Base-by-base conservation (phyloP, 2,797 vertebrate species). In the Sebastes kiyomatsui region DNA sequence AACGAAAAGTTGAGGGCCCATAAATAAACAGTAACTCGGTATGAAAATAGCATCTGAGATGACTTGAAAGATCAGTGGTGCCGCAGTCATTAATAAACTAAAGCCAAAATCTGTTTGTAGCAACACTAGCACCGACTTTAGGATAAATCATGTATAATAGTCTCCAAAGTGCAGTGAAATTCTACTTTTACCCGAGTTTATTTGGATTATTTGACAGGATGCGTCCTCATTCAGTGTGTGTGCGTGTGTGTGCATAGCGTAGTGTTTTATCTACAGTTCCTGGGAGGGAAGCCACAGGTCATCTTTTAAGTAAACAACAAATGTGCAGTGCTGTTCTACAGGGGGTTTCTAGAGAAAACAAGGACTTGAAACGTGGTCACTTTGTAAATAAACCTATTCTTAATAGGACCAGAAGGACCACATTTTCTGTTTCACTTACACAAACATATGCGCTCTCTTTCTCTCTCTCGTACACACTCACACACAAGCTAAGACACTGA, bases 51-150 rank as follows among this genome's bases (percentile, higher is more conserved):
- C 71, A 61, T 90, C 76, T 85, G 79, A 87, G 85, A 90, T 87
- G 69, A 91, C 77, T 91, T 89, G 78, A 90, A 85, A 88, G 83
- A 88, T 88, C 82, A 87, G 74, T 67, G 85, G 78, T 85, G 82
- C 83, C 79, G 72, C 55, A 84, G 67, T 88, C 84, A 92, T 90
- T 85, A 91, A 90, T 90, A 93, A 92, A 91, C 81, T 88, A 94
- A 85, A 84, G 80, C 62, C 55, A 56, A 59, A 92, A 89, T 93
- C 66, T 88, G 89, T 90, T 84, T 85, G 78, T 67, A 83, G 67
- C 75, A 82, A 77, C 82, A 70, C 66, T 58, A 65, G 61, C 80
- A 23, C 70, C 74, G 78, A 85, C 81, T 90, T 81, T 25, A 75
- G 32, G 82, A 93, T 91, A 78, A 90, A 90, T 91, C 87, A 87